Evolutionary conservation across 2,888 invertebrate genomes (phyloP).

Genomic region (Drosophila affinis): DNA sequence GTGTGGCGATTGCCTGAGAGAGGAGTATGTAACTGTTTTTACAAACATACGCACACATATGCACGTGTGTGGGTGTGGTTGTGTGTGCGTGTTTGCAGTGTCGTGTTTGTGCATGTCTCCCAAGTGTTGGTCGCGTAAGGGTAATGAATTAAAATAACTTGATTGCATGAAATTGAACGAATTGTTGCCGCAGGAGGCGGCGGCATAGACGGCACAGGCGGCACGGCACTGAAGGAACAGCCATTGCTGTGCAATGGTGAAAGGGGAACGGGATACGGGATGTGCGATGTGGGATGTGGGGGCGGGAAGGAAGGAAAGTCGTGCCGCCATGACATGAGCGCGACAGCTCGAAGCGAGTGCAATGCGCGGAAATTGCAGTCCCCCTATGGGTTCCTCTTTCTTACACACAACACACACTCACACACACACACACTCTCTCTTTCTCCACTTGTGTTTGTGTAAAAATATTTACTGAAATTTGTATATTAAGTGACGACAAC

Average conservation of each 20-base stretch:
- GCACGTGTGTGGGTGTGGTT: neutral
- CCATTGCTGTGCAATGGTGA: constrained; percentile 2
- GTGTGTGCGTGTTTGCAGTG: constrained; percentile 23
- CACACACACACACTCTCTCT: neutral
- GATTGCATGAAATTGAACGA: constrained; percentile 79
- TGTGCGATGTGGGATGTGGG: neutral
- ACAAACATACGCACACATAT: constrained; percentile 6
- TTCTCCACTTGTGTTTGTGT: constrained; percentile 16
- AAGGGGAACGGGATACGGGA: neutral
- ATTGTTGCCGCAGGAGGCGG: constrained; percentile 62
- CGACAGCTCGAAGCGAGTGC: constrained; percentile 51
- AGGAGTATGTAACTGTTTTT: neutral
- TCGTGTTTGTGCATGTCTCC: constrained; percentile 59
- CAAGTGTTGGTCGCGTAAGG: constrained; percentile 77
- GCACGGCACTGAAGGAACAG: constrained; percentile 27
- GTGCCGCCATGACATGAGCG: constrained; percentile 40
- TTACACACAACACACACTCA: neutral
- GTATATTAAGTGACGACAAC: constrained; percentile 75
- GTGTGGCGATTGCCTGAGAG: neutral
- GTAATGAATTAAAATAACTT: constrained; percentile 80
- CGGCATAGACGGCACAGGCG: neutral
- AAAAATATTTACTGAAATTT: constrained; percentile 79
- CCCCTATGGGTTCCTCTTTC: neutral
- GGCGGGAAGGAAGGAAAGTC: constrained; percentile 11
- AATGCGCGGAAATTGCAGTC: constrained; percentile 66